Base-by-base conservation (phyloP, 2,113 vertebrate species). In the Otis tarda region DNA sequence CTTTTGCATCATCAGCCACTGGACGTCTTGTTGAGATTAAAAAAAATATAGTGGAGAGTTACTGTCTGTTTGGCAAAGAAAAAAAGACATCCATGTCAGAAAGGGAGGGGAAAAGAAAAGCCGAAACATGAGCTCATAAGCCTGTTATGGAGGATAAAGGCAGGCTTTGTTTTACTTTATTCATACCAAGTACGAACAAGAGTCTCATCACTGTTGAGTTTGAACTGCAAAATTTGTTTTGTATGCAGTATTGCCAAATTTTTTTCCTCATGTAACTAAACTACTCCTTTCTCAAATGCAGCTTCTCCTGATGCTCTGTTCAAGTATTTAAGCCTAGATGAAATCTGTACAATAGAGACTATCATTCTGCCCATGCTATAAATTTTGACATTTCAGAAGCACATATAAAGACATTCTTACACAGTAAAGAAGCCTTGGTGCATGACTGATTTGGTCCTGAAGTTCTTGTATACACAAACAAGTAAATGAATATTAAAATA, bases 151-250 rank as follows among this genome's bases (percentile, higher is more conserved):
- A 49, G 89, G 80, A 96, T 97, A 83, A 96, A 95, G 59, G 49
- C 35, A 76, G 90, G 82, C 83, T 93, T 93, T 94, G 94, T 93
- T 93, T 81, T 27, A 83, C 83, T 94, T 88, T 52, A 76, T 25
- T 87, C 90, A 65, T 92, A 90, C 85, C 55, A 83, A 85, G 27
- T 89, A 94, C 0, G 50, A 97, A 83, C 89, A 93, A 91, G 67
- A 85, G 67, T n/a, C 91, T 94, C 95, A 96, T 96, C 96, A 35
- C 88, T 89, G 86, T n/a, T 64, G 70, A 90, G 93, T 53, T 33
- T 75, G 22, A 89, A 76, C 56, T 61, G 68, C 70, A 90, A 81
- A 39, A 76, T 77, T 87, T 68, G 65, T 39, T 92, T 53, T 47
- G 28, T 14, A 76, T 14, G 30, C 65, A 68, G 20, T 30, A 78